Percentiles rank a stretch among this genome's conserved stretches.
Evolutionary conservation across 2,797 vertebrate genomes (phyloP).

Genomic region (Argyrosomus regius): DNA sequence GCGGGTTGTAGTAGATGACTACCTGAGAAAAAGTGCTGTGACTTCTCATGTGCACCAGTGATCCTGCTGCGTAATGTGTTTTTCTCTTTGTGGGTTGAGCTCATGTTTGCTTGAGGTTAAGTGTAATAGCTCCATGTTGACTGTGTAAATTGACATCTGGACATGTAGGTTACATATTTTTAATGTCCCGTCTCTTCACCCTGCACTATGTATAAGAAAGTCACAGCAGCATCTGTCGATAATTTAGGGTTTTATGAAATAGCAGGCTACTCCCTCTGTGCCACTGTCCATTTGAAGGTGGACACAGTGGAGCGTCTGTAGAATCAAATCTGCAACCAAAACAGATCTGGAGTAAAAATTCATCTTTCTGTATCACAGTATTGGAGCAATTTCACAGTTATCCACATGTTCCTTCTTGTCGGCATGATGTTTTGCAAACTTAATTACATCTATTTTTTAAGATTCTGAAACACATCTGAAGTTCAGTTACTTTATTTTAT

Average conservation of each 20-base stretch:
- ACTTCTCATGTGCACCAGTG: constrained; percentile 50
- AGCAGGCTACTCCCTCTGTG: constrained; percentile 32
- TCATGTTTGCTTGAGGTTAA: constrained; percentile 73
- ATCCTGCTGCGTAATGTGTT: constrained; percentile 69
- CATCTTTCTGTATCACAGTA: background rate
- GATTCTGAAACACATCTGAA: background rate
- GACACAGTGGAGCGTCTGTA: constrained; percentile 1
- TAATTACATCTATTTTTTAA: background rate
- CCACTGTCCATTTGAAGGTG: constrained; percentile 34
- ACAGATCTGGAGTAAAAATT: background rate
- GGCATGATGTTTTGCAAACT: background rate
- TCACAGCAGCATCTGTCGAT: constrained; percentile 47
- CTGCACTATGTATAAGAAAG: constrained; percentile 7
- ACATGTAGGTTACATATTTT: constrained; percentile 29
- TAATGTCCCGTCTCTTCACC: constrained; percentile 26
- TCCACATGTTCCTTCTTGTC: background rate
- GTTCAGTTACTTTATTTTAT: background rate
- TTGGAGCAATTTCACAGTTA: background rate
- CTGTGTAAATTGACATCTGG: constrained; percentile 52
- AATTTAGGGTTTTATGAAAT: constrained; percentile 36
- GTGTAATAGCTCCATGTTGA: constrained; percentile 59
- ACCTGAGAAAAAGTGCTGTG: constrained; percentile 53
- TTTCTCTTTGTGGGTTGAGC: constrained; percentile 64
- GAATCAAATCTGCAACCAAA: constrained; percentile 14
- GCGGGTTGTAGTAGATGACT: constrained; percentile 63